A percentile compares a stretch with the other conserved stretches of the same genome.
Evolutionary conservation across 64 coral and sea anemone species (phyloP).

Genomic region (Pachyseris speciosa): DNA sequence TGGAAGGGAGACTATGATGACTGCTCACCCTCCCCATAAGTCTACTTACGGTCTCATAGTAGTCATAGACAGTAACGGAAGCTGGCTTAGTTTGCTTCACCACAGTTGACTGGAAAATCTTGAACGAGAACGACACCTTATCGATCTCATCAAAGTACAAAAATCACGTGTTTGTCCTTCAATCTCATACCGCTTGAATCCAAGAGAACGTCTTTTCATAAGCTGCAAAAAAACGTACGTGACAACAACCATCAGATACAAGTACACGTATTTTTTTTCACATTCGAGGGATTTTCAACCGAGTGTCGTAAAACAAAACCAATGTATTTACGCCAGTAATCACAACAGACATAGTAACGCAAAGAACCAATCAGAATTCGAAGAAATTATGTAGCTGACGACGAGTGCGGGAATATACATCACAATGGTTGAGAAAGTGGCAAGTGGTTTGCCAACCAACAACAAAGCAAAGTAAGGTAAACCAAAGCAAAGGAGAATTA

Average conservation of each 20-base stretch:
- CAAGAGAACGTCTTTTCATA: slow-evolving; percentile 46
- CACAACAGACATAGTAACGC: no score
- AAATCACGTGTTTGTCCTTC: slow-evolving; percentile 87
- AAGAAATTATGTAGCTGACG: no score
- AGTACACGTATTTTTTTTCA: no score
- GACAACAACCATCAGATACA: no score
- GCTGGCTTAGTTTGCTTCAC: slow-evolving; percentile 93
- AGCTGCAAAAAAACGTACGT: slow-evolving; percentile 24
- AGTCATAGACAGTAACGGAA: slow-evolving; percentile 73
- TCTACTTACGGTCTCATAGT: slow-evolving; percentile 73
- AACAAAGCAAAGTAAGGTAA: neutral
- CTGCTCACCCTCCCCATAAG: neutral
- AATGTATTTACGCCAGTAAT: no score
- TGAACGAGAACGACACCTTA: slow-evolving; percentile 65
- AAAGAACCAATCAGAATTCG: no score
- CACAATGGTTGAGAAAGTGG: no score
- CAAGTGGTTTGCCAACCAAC: no score
- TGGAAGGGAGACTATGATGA: neutral
- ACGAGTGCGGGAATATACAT: no score
- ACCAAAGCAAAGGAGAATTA: no score
- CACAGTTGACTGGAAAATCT: slow-evolving; percentile 77
- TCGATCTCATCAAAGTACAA: slow-evolving; percentile 95
- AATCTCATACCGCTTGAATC: slow-evolving; percentile 71
- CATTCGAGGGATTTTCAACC: no score
- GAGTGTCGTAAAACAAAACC: no score